phyloP scores from a whole-genome alignment of 2,113 vertebrate species.

The Theristicus caerulescens region DNA sequence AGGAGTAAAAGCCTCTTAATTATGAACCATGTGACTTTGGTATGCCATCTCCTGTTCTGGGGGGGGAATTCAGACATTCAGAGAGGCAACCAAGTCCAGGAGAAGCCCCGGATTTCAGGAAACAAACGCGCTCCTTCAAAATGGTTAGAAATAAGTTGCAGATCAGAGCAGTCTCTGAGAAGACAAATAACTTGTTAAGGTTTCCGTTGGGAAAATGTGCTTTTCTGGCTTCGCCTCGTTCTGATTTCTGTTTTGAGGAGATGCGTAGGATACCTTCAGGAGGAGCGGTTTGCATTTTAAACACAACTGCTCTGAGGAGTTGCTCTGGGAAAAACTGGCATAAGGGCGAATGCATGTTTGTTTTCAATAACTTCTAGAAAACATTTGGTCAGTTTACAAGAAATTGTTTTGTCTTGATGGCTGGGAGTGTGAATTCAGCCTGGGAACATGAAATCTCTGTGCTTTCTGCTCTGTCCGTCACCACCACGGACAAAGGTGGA shows the following conservation, averaged over 20 bases:
- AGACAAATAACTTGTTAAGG: neutral
- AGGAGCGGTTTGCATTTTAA: neutral
- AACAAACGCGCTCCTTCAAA: neutral
- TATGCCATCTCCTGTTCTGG: neutral
- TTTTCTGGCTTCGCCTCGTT: neutral
- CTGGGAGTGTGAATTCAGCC: neutral
- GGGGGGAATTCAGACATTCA: neutral
- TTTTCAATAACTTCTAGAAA: neutral
- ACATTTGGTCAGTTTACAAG: neutral
- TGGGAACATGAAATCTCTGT: neutral
- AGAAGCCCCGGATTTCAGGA: neutral
- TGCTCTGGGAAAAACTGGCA: neutral
- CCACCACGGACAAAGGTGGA: fast-evolving
- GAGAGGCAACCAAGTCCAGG: neutral
- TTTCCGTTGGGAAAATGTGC: neutral
- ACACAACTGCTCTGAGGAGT: neutral
- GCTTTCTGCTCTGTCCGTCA: fast-evolving
- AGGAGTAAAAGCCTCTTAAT: slow-evolving; percentile 33
- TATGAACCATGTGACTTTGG: neutral
- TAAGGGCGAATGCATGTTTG: fast-evolving
- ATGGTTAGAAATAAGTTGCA: fast-evolving
- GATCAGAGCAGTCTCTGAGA: neutral
- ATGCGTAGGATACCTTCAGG: neutral
- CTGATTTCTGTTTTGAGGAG: neutral
- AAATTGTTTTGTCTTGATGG: neutral